Conservation (phyloP, 2,888 invertebrate species). For the Ypsolopha scabrella region DNA sequence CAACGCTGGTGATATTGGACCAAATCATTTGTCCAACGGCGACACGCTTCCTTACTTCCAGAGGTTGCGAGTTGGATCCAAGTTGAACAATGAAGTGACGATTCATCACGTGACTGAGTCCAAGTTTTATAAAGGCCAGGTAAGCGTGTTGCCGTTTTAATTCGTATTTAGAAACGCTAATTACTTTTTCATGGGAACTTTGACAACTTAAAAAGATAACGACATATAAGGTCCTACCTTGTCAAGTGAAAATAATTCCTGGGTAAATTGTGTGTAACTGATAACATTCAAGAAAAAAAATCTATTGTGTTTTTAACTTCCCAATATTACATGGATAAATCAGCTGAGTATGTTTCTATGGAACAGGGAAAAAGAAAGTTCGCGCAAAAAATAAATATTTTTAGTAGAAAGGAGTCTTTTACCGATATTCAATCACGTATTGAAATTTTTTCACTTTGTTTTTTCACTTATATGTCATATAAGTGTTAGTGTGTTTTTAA, state of each 20-base stretch:
- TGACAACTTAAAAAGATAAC: background rate
- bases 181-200: background rate
- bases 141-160: conserved; percentile 16
- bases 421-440: too few species aligned
- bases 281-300: background rate
- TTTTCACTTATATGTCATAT: too few species aligned
- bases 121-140: conserved; percentile 56
- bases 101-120: conserved; percentile 61
- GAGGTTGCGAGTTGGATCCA: conserved; percentile 46
- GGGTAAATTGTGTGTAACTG: background rate
- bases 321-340: too few species aligned
- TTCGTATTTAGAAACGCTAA: too few species aligned
- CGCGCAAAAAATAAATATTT: too few species aligned
- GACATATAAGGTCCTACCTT: background rate
- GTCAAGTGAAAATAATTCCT: background rate
- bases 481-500: too few species aligned
- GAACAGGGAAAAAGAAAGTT: too few species aligned
- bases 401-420: too few species aligned
- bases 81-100: conserved; percentile 54
- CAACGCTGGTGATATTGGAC: conserved; percentile 20
- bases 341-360: too few species aligned
- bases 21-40: conserved; percentile 31
- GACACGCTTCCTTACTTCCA: conserved; percentile 59
- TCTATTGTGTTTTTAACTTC: background rate
- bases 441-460: too few species aligned